Conservation (phyloP, 2,797 vertebrate genomes). For the Mus minutoides region DNA sequence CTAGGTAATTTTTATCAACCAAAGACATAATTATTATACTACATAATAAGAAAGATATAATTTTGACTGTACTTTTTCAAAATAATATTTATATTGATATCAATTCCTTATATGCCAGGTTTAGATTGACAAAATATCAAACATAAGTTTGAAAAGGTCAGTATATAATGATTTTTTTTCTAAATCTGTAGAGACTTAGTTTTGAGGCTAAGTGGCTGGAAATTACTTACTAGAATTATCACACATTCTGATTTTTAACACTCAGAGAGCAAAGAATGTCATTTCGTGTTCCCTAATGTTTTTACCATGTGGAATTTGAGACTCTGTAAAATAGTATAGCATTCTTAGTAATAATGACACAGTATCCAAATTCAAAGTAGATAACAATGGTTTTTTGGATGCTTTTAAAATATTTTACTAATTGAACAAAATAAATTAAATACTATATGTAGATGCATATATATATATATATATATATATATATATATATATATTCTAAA, state of each 20-base stretch:
- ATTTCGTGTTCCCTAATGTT: not conserved
- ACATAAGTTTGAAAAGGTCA: not conserved
- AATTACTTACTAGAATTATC: not conserved
- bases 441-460: too few species aligned
- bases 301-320: not conserved
- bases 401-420: not conserved
- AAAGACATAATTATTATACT: constrained; percentile 46
- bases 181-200: not conserved
- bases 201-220: not conserved
- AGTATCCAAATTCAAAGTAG: not conserved
- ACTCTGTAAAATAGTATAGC: fast-evolving
- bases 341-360: not conserved
- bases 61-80: not conserved
- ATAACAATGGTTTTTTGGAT: not conserved
- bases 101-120: not conserved
- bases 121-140: constrained; percentile 40
- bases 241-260: not conserved
- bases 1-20: not conserved
- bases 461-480: not conserved
- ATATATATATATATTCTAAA: not conserved
- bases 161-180: constrained; percentile 9
- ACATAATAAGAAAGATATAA: not conserved
- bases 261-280: not conserved
- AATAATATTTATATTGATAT: constrained; percentile 60
- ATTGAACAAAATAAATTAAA: not conserved